These are phyloP conservation scores for Folsomia candida DNA, from an alignment of 2,888 invertebrate genomes.

Conservation along the genomic window DNA sequence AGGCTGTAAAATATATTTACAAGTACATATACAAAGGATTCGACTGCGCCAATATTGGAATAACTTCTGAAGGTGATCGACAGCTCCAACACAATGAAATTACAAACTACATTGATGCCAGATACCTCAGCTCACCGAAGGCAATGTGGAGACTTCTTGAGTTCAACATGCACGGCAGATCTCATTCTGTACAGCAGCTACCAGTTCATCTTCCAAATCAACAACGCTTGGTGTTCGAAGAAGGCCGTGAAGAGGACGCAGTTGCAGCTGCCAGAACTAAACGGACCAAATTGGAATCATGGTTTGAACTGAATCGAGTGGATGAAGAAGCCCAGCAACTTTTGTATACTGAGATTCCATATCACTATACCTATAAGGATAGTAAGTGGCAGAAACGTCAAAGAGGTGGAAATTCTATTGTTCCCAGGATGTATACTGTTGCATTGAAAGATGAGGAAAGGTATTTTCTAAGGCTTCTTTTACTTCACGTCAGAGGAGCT, in stretches of 20 bases:
- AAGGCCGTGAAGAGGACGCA: constrained; percentile 40
- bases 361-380: constrained; percentile 28
- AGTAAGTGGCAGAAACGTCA: constrained; percentile 41
- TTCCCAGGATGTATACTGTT: constrained; percentile 49
- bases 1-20: constrained; percentile 50
- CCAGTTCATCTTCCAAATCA: constrained; percentile 42
- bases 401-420: constrained; percentile 17
- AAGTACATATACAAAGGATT: constrained; percentile 44
- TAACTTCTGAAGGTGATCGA: neutral
- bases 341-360: constrained; percentile 42
- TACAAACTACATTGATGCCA: constrained; percentile 51
- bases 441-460: constrained; percentile 46
- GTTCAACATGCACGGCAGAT: constrained; percentile 47
- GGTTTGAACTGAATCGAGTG: neutral
- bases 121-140: constrained; percentile 52
- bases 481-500: constrained; percentile 39
- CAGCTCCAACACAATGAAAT: constrained; percentile 40
- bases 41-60: constrained; percentile 48
- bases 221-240: constrained; percentile 39
- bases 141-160: constrained; percentile 52
- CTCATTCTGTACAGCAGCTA: constrained; percentile 41
- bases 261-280: neutral
- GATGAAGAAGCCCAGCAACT: constrained; percentile 13
- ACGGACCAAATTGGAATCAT: neutral
- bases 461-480: constrained; percentile 42